Evolutionary conservation across 2,888 invertebrate genomes (phyloP), one percentile per base, ranked within the genome.

Genomic region (Mesorhabditis belari): DNA sequence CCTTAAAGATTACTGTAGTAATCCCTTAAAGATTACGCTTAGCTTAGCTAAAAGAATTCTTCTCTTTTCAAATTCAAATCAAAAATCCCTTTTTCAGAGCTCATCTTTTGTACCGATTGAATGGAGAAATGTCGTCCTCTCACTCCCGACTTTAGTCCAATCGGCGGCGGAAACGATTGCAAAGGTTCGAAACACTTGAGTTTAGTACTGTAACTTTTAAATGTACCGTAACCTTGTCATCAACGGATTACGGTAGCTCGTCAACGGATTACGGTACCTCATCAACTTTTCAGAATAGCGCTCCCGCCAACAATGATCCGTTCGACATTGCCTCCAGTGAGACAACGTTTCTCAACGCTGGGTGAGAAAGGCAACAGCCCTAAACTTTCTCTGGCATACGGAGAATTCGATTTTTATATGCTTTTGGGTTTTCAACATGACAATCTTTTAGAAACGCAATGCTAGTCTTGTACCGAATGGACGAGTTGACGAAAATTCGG

Each of bases 101-200:
- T 67, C 75, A 3, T 67, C 74, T 4, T 65, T 74, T 23, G 66
- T 78, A 25, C 78, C 78, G 2, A 63, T 63, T 28, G 73, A 75
- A 35, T 75, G 70, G 70, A 62, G 74, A 4, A 64, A 70, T 6
- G 63, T 61, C 1, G 66, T 75, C 5, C 65, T 76, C 49, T 69
- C 72, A 21, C 66, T 71, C 50, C 75, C 77, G 19, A 67, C 68
- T 3, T 60, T 75, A 5, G 57, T 75, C 9, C 76, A 77, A 54
- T 68, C 69, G n/a, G 69, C 70, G 12, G 68, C 66, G 55, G 68
- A 73, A 57, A 35, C 44, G 44, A 35, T 35, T 35, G n/a, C 28
- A 23, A 58, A 19, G 27, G 25, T 57, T 12, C 9, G 57, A 17
- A 57, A 57, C 57, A 12, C 58, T 49, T 9, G 19, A 9, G 57